These are phyloP conservation scores for Pristionchus japonicus DNA, from an alignment of 2,888 invertebrate genomes.

Conservation along the genomic window DNA sequence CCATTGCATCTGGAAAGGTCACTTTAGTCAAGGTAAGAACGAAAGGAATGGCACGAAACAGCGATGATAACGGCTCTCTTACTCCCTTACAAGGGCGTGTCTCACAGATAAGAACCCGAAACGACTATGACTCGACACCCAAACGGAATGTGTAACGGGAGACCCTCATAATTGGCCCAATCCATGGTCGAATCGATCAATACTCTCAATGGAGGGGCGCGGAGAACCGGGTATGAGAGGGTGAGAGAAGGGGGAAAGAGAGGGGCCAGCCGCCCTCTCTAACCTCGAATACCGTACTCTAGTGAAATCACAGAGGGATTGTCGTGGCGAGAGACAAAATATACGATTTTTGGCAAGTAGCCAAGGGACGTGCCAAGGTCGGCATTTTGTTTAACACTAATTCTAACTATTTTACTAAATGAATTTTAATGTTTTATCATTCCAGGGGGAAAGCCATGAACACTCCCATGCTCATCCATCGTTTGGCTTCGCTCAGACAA, in stretches of 20 bases:
- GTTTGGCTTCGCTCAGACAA: background rate
- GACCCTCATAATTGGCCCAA: background rate
- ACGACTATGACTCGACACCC: background rate
- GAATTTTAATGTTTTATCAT: background rate
- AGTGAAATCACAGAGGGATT: background rate
- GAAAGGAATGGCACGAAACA: background rate
- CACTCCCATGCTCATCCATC: background rate
- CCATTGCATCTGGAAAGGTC: constrained; percentile 6
- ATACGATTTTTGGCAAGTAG: background rate
- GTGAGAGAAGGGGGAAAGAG: background rate
- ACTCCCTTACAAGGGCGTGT: background rate
- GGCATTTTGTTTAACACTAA: background rate
- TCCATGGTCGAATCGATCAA: constrained; percentile 17
- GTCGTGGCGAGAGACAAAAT: background rate
- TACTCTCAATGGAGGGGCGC: background rate
- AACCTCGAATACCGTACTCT: background rate
- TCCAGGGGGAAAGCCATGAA: background rate
- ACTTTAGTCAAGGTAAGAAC: background rate
- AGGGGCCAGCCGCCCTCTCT: background rate
- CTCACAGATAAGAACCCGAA: background rate
- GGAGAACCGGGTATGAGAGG: constrained; percentile 2
- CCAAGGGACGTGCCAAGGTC: background rate
- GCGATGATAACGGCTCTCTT: background rate
- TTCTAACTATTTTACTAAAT: background rate
- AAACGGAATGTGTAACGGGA: background rate